Evolutionary conservation across 2,797 vertebrate species (phyloP).

Genomic region (Echeneis naucrates): DNA sequence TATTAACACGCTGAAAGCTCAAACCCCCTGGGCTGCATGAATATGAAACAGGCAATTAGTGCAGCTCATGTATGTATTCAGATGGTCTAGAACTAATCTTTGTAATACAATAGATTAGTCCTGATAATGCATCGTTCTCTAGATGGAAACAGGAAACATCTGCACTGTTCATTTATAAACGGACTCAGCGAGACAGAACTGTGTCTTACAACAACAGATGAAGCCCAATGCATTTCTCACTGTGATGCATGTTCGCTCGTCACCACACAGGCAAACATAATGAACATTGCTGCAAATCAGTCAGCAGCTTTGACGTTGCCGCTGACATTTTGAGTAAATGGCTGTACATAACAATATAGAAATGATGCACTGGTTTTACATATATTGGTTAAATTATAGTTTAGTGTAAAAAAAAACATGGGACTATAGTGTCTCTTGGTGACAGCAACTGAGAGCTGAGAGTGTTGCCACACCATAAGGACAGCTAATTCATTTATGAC

Average conservation of each 20-base stretch:
- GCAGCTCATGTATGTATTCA: constrained; percentile 79
- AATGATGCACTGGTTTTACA: constrained; percentile 4
- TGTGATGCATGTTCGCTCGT: constrained; percentile 23
- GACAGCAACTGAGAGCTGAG: neutral
- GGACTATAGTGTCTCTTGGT: constrained; percentile 6
- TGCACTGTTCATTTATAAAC: constrained; percentile 45
- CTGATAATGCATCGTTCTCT: constrained; percentile 63
- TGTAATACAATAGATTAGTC: constrained; percentile 67
- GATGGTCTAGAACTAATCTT: constrained; percentile 63
- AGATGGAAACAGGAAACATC: constrained; percentile 60
- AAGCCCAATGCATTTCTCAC: constrained; percentile 37
- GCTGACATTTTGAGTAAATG: neutral
- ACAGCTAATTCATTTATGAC: constrained; percentile 59
- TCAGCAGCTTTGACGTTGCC: constrained; percentile 7
- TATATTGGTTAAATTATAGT: constrained; percentile 5
- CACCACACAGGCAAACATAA: constrained; percentile 5
- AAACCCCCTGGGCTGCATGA: constrained; percentile 76
- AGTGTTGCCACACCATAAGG: constrained; percentile 15
- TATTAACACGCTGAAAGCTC: constrained; percentile 70
- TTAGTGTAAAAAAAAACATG: neutral
- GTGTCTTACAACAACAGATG: constrained; percentile 40
- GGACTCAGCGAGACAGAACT: constrained; percentile 19
- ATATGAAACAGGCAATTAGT: constrained; percentile 83
- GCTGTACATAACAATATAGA: neutral
- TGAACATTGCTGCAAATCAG: constrained; percentile 1